Evolutionary conservation across 2,797 vertebrate species (phyloP).

Genomic region (Lepidocolaptes lacrymiger): DNA sequence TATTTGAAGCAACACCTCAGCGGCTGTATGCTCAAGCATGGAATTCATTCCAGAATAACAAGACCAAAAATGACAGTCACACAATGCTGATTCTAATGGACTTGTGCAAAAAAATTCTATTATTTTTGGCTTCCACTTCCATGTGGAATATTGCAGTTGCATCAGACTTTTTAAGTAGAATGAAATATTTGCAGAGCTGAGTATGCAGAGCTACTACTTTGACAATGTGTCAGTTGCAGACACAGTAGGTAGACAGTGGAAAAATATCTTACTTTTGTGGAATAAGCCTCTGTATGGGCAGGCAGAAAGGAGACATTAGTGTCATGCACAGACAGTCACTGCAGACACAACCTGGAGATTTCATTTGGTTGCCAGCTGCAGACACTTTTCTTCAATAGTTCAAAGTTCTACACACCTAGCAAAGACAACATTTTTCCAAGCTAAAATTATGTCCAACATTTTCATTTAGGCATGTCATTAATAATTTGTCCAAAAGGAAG

Average conservation of each 20-base stretch:
- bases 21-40: not conserved
- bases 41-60: not conserved
- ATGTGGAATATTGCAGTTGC: not conserved
- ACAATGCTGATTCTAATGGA: not conserved
- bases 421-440: constrained; percentile 2
- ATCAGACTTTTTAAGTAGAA: not conserved
- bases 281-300: not conserved
- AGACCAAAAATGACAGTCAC: not conserved
- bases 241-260: not conserved
- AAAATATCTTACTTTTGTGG: not conserved
- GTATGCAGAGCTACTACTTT: not conserved
- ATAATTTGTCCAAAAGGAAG: not conserved
- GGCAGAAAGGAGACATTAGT: not conserved
- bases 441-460: not conserved
- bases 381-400: not conserved
- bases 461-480: not conserved
- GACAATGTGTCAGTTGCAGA: not conserved
- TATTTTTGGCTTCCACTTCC: not conserved
- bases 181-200: not conserved
- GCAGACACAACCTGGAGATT: not conserved
- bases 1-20: not conserved
- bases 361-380: not conserved
- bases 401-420: not conserved
- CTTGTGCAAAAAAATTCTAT: not conserved
- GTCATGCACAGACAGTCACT: not conserved